Evolutionary conservation across 2,797 vertebrate species (phyloP).

Genomic region (Poeciliopsis presidionis): DNA sequence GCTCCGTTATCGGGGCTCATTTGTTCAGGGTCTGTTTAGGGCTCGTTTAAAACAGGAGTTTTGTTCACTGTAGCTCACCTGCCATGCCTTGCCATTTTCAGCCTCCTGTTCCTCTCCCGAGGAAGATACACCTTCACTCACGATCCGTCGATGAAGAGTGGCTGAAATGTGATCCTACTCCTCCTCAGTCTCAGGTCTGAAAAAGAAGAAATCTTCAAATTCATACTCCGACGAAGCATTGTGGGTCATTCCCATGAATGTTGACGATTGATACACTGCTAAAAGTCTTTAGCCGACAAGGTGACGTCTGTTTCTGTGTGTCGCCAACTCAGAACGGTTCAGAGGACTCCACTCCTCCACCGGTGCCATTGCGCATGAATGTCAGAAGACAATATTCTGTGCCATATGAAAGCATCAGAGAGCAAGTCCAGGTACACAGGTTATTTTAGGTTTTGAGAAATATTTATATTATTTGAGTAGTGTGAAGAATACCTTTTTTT

Average conservation of each 20-base stretch:
- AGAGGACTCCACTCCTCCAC: constrained; percentile 4
- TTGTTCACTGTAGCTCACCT: background rate
- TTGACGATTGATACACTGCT: background rate
- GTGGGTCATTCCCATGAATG: background rate
- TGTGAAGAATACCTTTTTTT: background rate
- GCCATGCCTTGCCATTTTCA: background rate
- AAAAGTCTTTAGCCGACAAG: background rate
- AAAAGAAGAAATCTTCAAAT: background rate
- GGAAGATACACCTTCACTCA: rapidly evolving
- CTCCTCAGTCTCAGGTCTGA: constrained; percentile 23
- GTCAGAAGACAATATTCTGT: rapidly evolving
- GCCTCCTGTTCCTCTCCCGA: constrained; percentile 4
- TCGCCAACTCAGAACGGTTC: background rate
- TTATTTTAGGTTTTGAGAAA: background rate
- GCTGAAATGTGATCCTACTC: background rate
- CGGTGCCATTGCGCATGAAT: background rate
- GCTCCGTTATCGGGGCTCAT: background rate
- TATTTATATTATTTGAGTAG: background rate
- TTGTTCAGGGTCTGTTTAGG: background rate
- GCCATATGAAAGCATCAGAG: rapidly evolving
- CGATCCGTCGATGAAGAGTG: background rate
- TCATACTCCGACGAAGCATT: background rate
- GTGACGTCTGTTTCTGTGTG: background rate
- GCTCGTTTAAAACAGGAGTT: background rate
- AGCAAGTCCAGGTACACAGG: background rate